A percentile compares a stretch with the other conserved stretches of the same genome.
Conservation (phyloP, 2,888 invertebrate genomes). For the Ophion ellenae region DNA sequence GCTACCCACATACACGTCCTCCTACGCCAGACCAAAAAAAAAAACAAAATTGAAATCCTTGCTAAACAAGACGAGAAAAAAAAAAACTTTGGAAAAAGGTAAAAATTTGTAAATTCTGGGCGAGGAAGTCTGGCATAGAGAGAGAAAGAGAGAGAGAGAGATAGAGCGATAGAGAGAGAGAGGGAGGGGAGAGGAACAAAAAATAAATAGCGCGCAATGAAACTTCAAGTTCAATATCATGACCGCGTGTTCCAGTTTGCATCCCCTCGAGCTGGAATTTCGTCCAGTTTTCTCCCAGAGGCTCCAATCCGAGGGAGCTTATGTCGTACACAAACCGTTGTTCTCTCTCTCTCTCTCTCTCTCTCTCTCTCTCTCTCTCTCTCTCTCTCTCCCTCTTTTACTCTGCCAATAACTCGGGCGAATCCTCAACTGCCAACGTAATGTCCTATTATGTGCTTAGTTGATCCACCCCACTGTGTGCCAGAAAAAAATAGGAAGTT, state of each 20-base stretch:
- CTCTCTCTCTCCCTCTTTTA: no score
- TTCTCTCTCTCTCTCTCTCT: conserved; percentile 1
- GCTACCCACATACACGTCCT: neutral
- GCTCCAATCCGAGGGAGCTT: no score
- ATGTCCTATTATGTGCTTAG: conserved; percentile 47
- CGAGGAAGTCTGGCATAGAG: neutral
- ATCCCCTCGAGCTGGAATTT: conserved; percentile 35
- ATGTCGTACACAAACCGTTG: conserved; percentile 20
- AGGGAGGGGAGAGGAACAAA: neutral
- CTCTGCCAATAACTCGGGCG: conserved; percentile 7
- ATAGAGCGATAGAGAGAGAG: conserved; percentile 4
- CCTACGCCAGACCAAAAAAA: neutral
- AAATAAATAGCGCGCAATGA: neutral
- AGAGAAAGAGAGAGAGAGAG: conserved; percentile 13
- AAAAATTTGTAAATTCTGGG: neutral
- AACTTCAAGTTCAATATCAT: conserved; percentile 24
- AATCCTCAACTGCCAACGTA: conserved; percentile 13
- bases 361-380: no score
- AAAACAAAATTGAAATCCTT: neutral
- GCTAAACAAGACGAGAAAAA: neutral
- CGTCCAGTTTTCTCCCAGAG: conserved; percentile 1
- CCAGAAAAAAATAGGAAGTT: neutral
- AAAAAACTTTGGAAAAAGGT: neutral
- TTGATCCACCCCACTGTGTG: conserved; percentile 28
- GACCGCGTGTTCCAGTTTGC: conserved; percentile 21